Evolutionary conservation across 2,797 vertebrate species (phyloP).

Genomic region (Agapornis canus): DNA sequence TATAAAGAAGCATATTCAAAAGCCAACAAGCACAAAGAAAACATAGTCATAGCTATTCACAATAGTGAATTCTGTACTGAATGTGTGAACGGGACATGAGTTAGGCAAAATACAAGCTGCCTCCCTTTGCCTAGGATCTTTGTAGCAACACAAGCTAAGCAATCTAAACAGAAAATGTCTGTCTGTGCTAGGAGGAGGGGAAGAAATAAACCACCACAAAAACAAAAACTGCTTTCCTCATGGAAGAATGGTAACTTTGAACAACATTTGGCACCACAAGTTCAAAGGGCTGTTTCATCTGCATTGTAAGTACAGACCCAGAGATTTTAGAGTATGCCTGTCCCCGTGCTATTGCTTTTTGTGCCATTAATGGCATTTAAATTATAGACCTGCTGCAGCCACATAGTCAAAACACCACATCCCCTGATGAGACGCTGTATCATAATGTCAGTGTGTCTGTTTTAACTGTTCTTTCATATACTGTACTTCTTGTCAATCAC

Average conservation of each 20-base stretch:
- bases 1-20: conserved; percentile 65
- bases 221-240: conserved; percentile 5
- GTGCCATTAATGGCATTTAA: conserved; percentile 82
- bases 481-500: conserved; percentile 22
- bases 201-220: background rate
- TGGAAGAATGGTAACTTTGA: conserved; percentile 3
- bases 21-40: conserved; percentile 1
- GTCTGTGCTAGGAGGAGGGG: conserved; percentile 5
- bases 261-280: conserved; percentile 69
- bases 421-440: conserved; percentile 69
- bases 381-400: conserved; percentile 81
- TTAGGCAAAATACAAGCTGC: background rate
- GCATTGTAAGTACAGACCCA: conserved; percentile 52
- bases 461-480: conserved; percentile 67
- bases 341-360: conserved; percentile 54
- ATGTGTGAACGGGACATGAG: background rate
- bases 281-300: conserved; percentile 82
- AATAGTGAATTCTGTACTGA: background rate
- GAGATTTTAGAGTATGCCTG: conserved; percentile 37
- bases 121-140: background rate
- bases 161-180: conserved; percentile 33
- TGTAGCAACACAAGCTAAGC: background rate
- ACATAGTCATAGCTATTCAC: background rate
- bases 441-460: conserved; percentile 66
- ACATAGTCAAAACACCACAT: conserved; percentile 79